Conservation (phyloP, 2,797 vertebrate genomes). For the Chrysocyon brachyurus region DNA sequence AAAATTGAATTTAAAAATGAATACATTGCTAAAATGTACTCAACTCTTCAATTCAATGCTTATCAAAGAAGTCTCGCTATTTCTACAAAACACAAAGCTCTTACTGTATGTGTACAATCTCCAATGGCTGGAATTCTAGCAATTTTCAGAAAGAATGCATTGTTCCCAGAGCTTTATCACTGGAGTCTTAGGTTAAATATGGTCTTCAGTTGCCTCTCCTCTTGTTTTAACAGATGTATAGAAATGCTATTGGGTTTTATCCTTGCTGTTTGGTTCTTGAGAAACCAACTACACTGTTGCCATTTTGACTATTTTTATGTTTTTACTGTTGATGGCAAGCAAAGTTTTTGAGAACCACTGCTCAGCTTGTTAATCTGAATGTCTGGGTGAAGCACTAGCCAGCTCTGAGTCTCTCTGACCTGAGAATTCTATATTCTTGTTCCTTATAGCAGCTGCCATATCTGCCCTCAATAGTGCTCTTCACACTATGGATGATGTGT, state of each 20-base stretch:
- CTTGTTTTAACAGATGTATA: neutral
- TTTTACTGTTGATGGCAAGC: neutral
- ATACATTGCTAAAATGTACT: slow-evolving; percentile 52
- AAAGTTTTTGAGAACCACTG: neutral
- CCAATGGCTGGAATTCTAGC: slow-evolving; percentile 27
- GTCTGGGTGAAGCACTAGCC: neutral
- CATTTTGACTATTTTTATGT: neutral
- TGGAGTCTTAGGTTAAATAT: neutral
- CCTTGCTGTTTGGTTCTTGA: slow-evolving; percentile 30
- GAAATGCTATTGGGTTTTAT: neutral
- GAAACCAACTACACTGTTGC: neutral
- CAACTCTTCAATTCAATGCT: neutral
- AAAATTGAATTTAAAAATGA: slow-evolving; percentile 7
- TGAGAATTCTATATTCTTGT: neutral
- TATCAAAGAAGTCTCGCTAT: neutral
- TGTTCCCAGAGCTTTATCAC: neutral
- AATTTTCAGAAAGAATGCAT: slow-evolving; percentile 25
- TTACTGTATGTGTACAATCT: neutral
- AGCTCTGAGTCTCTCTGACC: neutral
- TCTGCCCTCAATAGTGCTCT: neutral
- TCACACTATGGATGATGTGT: neutral
- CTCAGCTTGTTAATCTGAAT: neutral
- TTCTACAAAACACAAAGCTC: slow-evolving; percentile 26
- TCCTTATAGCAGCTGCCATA: neutral
- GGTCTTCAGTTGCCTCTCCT: neutral